A percentile compares a stretch with the other conserved stretches of the same genome.
Evolutionary conservation across 2,888 invertebrate genomes (phyloP).

Genomic region (Laothoe populi): DNA sequence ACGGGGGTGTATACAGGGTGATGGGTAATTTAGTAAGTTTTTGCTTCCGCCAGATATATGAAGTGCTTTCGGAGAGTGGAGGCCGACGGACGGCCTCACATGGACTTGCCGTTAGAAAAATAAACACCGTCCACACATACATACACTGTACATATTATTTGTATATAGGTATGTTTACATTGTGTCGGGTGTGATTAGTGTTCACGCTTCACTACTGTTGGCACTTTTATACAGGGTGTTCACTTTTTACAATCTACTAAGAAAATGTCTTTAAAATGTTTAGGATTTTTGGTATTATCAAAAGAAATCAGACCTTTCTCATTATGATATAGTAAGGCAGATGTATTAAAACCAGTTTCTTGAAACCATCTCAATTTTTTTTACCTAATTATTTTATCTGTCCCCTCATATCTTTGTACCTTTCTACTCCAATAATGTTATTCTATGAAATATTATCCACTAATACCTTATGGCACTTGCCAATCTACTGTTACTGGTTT

Average conservation of each 20-base stretch:
- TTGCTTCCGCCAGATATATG: slow-evolving; percentile 63
- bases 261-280: no score
- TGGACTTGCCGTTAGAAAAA: slow-evolving; percentile 63
- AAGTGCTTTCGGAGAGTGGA: slow-evolving; percentile 64
- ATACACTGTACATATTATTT: slow-evolving; percentile 70
- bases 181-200: slow-evolving; percentile 54
- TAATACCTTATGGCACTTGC: no score
- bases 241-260: slow-evolving; percentile 6
- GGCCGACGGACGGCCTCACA: slow-evolving; percentile 71
- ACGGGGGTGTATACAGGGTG: slow-evolving; percentile 1
- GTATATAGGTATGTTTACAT: slow-evolving; percentile 81
- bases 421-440: no score
- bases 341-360: no score
- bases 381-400: no score
- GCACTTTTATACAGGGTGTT: slow-evolving; percentile 17
- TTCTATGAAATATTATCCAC: no score
- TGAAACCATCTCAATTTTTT: no score
- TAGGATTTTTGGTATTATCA: no score
- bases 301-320: no score
- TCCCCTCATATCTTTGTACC: no score
- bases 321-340: no score
- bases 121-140: slow-evolving; percentile 60
- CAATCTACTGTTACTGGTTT: no score
- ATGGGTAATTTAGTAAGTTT: slow-evolving; percentile 25
- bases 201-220: slow-evolving; percentile 30